Evolutionary conservation across 1,140 invertebrate species (phyloP), one percentile per base, ranked within the genome.

Genomic region (Leptinotarsa texana): DNA sequence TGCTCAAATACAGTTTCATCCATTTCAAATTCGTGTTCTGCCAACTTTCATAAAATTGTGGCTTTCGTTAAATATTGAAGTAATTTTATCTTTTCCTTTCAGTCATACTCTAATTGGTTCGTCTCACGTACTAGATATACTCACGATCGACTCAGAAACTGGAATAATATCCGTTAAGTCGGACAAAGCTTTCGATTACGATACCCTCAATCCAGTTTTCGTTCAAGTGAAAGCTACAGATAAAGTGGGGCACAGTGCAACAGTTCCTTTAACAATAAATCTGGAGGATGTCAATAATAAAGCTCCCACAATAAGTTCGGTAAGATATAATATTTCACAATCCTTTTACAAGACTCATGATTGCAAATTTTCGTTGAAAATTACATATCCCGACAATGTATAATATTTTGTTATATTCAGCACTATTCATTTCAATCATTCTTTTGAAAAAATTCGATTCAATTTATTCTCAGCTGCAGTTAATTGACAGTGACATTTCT

Each of bases 281-380:
- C 81, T 91, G 0, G 77, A 83, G 1, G 89, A 90, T 79, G 86
- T 90, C 72, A 90, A 91, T 80, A 89, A 90, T 75, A 87, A 88
- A 49, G 87, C 87, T 3, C 90, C 90, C 13, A 85, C 83, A 27
- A 82, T 90, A 48, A 76, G 74, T 72, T 78, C 86, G 82, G 86
- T 87, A 82, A 84, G 78, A 74, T 18, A 42, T 21, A 65, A 21
- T 21, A 5, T 4, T 57, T 57, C 51, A 57, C 6, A 33, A 33
- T 6, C 27, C 6, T 42, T 42, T 42, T 11, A 42, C 8, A 33
- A 8, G 33, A 33, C 33, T 33, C 33, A 33, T 33, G 0, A 57
- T 57, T n/a, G n/a, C 11, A 17, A 57, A 57, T 57, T 57, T 57
- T 57, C 11, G 15, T 57, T 57, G 33, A 33, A 33, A 8, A 33